Evolutionary conservation across 1,140 invertebrate genomes (phyloP).

Genomic region (Scaptomyza montana): DNA sequence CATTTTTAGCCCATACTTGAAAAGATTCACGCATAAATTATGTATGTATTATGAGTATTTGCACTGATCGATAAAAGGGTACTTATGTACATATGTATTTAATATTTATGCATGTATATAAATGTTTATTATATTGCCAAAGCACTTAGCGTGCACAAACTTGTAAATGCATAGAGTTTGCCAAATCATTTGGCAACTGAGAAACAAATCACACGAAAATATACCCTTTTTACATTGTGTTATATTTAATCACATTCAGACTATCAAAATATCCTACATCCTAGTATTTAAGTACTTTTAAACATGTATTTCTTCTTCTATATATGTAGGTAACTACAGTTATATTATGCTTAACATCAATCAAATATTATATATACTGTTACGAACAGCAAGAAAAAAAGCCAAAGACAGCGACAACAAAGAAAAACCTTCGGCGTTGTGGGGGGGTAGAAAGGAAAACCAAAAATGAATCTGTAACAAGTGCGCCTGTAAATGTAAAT

Average conservation of each 20-base stretch:
- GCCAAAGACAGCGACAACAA: slow-evolving; percentile 36
- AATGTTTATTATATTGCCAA: slow-evolving; percentile 31
- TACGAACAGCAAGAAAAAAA: slow-evolving; percentile 9
- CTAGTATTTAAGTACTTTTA: too few species aligned
- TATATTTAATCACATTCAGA: too few species aligned
- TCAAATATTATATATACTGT: slow-evolving; percentile 12
- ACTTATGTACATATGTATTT: slow-evolving; percentile 14
- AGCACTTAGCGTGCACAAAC: slow-evolving; percentile 59
- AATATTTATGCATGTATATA: slow-evolving; percentile 4
- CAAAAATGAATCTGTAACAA: slow-evolving; percentile 65
- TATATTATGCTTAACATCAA: background rate
- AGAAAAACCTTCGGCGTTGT: slow-evolving; percentile 42
- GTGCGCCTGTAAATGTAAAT: slow-evolving; percentile 41
- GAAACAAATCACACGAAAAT: background rate
- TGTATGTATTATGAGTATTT: too few species aligned
- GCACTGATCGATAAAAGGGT: slow-evolving; percentile 28
- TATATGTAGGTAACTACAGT: background rate
- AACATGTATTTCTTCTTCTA: too few species aligned
- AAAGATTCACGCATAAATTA: slow-evolving; percentile 11
- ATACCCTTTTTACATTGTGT: background rate
- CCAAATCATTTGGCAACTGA: slow-evolving; percentile 68
- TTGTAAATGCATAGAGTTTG: too few species aligned
- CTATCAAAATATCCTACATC: too few species aligned
- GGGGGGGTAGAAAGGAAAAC: slow-evolving; percentile 17
- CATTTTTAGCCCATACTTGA: slow-evolving; percentile 36